A percentile compares a stretch with the other conserved stretches of the same genome.
Evolutionary conservation across 1,140 invertebrate genomes (phyloP).

Genomic region (Drosophila auraria): DNA sequence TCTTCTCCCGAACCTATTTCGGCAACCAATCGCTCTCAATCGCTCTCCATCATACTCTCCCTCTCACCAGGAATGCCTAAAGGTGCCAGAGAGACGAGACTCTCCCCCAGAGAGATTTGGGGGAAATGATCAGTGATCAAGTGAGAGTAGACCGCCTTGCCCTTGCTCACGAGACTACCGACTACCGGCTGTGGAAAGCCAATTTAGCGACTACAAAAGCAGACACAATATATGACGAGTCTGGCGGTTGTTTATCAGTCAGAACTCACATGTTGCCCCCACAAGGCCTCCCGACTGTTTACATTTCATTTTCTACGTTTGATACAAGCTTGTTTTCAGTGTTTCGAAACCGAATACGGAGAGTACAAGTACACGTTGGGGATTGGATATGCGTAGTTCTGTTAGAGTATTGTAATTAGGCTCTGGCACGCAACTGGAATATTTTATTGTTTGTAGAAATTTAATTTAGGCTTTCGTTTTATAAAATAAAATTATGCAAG

Average conservation of each 20-base stretch:
- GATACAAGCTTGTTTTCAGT: slow-evolving; percentile 21
- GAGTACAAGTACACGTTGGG: neutral
- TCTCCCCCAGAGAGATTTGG: neutral
- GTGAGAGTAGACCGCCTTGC: slow-evolving; percentile 23
- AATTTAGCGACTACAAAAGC: slow-evolving; percentile 4
- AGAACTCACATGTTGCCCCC: slow-evolving; percentile 8
- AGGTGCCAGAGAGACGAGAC: neutral
- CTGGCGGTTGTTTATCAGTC: slow-evolving; percentile 20
- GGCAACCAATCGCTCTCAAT: neutral
- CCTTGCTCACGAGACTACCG: slow-evolving; percentile 23
- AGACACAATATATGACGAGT: neutral
- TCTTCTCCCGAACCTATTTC: neutral
- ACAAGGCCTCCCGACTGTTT: slow-evolving; percentile 15
- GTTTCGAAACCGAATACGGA: neutral
- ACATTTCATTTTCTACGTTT: slow-evolving; percentile 4
- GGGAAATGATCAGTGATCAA: slow-evolving; percentile 7
- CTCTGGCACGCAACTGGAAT: neutral
- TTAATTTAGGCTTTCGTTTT: too few relatives aligned
- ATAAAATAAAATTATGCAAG: neutral
- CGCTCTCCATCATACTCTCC: neutral
- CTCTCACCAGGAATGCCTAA: neutral
- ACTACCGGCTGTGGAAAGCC: slow-evolving; percentile 20
- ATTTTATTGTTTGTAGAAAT: too few relatives aligned
- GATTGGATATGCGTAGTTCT: neutral
- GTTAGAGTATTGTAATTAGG: neutral